A percentile compares a stretch with the other conserved stretches of the same genome.
Conservation (phyloP, 2,888 invertebrate species). For the Odiellus spinosus region DNA sequence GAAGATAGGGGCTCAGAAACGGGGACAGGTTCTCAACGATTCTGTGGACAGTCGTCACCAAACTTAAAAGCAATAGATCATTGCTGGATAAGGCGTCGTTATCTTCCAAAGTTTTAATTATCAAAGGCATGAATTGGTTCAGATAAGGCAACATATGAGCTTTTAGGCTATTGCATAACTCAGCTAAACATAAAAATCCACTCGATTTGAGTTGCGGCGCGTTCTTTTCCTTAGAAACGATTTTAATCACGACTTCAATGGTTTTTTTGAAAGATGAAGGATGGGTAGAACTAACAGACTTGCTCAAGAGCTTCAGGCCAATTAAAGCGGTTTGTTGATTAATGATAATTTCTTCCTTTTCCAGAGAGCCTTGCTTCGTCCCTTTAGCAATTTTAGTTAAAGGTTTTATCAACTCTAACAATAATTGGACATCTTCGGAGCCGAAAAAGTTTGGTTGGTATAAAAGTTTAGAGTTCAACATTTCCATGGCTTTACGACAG, state of each 20-base stretch:
- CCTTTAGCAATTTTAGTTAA: constrained; percentile 43
- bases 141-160: constrained; percentile 56
- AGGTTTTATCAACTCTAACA: constrained; percentile 28
- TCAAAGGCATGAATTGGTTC: constrained; percentile 56
- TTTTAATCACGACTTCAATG: constrained; percentile 46
- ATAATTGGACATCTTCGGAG: constrained; percentile 14
- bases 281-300: constrained; percentile 47
- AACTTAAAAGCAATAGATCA: constrained; percentile 42
- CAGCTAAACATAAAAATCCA: constrained; percentile 42
- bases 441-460: constrained; percentile 44
- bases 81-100: constrained; percentile 17
- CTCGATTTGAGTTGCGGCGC: constrained; percentile 32
- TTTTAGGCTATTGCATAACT: constrained; percentile 55
- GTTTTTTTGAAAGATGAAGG: constrained; percentile 54
- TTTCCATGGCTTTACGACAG: constrained; percentile 62
- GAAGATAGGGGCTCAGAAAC: constrained; percentile 68
- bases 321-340: constrained; percentile 68
- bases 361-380: constrained; percentile 30
- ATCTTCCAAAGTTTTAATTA: constrained; percentile 20
- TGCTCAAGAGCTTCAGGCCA: constrained; percentile 64
- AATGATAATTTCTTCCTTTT: constrained; percentile 43
- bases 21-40: constrained; percentile 62
- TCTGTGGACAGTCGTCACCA: constrained; percentile 61
- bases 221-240: constrained; percentile 38
- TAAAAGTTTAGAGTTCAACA: constrained; percentile 64